These are phyloP conservation scores for Rhynchopsitta pachyrhyncha DNA, from an alignment of 2,113 vertebrate genomes.

Conservation along the genomic window DNA sequence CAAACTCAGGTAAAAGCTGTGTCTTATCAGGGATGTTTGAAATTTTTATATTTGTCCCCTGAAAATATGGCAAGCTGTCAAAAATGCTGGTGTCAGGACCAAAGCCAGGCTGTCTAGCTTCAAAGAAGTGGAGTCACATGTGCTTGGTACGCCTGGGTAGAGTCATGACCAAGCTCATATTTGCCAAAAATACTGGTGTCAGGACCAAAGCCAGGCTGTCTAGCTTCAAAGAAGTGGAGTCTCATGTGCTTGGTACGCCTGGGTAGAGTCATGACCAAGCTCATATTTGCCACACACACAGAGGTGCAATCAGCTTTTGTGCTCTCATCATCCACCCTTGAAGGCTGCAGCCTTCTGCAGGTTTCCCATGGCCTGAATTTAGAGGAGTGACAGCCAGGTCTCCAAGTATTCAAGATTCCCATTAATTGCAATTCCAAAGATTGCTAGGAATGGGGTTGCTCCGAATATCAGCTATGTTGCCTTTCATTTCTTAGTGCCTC, in stretches of 20 bases:
- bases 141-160: too few relatives aligned
- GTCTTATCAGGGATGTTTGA: background rate
- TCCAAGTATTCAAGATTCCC: background rate
- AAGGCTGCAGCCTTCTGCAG: background rate
- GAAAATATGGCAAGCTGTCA: background rate
- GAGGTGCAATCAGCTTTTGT: background rate
- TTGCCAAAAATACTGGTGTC: background rate
- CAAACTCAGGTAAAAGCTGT: background rate
- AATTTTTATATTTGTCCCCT: background rate
- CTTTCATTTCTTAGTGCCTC: accelerated
- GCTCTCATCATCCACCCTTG: too few relatives aligned
- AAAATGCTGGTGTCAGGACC: background rate
- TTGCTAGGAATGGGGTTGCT: background rate
- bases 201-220: background rate
- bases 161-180: background rate
- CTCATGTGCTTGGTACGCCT: accelerated
- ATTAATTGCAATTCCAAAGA: background rate
- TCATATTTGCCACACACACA: background rate
- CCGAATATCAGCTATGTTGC: accelerated
- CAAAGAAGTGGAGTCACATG: accelerated
- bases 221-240: background rate
- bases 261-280: background rate
- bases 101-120: background rate
- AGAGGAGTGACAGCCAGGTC: background rate
- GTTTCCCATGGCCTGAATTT: background rate